Evolutionary conservation across 2,113 vertebrate genomes (phyloP).

Genomic region (Osmerus eperlanus): DNA sequence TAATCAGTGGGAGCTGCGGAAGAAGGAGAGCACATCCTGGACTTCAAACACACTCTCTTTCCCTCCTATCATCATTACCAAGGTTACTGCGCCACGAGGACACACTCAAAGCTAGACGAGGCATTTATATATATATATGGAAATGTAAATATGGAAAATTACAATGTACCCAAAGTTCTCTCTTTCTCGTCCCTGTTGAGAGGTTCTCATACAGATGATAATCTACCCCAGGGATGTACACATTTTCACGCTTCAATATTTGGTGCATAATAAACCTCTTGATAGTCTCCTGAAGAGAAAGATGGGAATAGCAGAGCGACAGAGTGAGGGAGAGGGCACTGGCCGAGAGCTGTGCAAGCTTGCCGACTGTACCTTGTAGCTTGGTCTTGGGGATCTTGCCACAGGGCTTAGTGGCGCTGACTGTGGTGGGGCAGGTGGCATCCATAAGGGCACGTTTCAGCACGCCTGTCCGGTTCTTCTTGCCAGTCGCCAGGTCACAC

Average conservation of each 20-base stretch:
- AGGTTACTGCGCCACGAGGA: background rate
- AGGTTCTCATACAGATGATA: too few species aligned
- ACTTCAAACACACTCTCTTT: background rate
- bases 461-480: conserved; percentile 88
- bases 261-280: too few species aligned
- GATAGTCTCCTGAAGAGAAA: too few species aligned
- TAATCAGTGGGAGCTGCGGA: conserved; percentile 10
- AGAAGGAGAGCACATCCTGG: background rate
- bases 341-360: background rate
- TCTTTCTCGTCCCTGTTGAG: too few species aligned
- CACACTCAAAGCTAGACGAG: background rate
- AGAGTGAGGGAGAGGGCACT: too few species aligned
- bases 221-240: too few species aligned
- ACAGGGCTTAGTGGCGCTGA: conserved; percentile 92
- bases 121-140: background rate
- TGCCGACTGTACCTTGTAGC: conserved; percentile 80
- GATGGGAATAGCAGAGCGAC: too few species aligned
- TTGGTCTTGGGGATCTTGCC: conserved; percentile 91
- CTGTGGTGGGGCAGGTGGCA: conserved; percentile 85
- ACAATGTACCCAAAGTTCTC: too few species aligned
- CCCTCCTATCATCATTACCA: background rate
- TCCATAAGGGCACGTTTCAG: conserved; percentile 93
- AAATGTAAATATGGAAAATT: background rate
- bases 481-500: conserved; percentile 85
- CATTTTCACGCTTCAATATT: too few species aligned